Evolutionary conservation across 1,140 invertebrate species (phyloP), one percentile per base, ranked within the genome.

Genomic region (Campoletis sonorensis): DNA sequence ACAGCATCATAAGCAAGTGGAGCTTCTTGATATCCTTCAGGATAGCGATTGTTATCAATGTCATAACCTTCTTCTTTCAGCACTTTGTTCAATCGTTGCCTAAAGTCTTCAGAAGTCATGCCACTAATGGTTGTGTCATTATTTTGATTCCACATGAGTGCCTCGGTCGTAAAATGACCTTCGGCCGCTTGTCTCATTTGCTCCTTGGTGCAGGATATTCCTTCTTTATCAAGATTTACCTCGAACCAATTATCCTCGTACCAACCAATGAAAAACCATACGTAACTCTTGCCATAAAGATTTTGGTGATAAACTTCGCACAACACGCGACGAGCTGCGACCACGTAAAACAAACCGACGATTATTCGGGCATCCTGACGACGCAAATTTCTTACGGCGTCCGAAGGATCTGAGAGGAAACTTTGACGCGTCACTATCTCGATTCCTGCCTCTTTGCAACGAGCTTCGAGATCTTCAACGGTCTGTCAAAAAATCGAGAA

Each of bases 181-280:
- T 99, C 98, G 0, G 98, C 97, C 0, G 98, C 99, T 81, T 95
- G 94, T 64, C 95, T 92, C 97, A 99, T 98, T 90, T 99, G 94
- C 85, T 99, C 97, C 54, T 94, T 94, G 0, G 98, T 99, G 89
- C 99, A 99, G 81, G 98, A 96, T 33, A 99, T 96, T 21, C 95
- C 95, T 90, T 98, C 97, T 71, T 97, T 96, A 80, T 97, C 95
- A n/a, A 98, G 89, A 86, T 97, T 96, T 0, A 95, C 94, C 87
- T 97, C 96, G 89, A 98, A 99, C 99, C 99, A 99, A 88, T 99
- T 98, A 89, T 99, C 98, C 88, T 99, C 98, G 90, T 99, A 99
- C 99, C 99, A 99, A 61, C 97, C 99, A 87, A 99, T 99, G 91
- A 99, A 98, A 90, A 99, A 99, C 99, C 99, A 99, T 0, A 99